Percentiles rank a stretch among this genome's conserved stretches.
Conservation (phyloP, 2,888 invertebrate genomes). For the Tetheella fluctuosa region DNA sequence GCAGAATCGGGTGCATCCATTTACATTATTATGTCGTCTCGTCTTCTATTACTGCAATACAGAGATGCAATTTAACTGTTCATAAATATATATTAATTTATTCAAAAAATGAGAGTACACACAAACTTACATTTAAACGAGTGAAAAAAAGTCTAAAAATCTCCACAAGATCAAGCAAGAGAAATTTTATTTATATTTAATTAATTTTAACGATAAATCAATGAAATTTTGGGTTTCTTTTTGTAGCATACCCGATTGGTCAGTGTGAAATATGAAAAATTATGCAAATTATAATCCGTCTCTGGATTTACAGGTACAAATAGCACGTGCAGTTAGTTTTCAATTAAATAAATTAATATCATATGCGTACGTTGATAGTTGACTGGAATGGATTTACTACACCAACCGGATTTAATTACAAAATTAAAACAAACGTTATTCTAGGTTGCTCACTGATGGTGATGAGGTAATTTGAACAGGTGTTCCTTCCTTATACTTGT, state of each 20-base stretch:
- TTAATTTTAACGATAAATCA: no score
- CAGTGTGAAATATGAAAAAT: no score
- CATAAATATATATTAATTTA: constrained; percentile 10
- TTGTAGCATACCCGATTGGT: no score
- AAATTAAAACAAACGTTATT: background rate
- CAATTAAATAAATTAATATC: constrained; percentile 29
- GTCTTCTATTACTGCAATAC: constrained; percentile 61
- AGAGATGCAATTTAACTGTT: constrained; percentile 41
- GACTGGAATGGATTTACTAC: constrained; percentile 7
- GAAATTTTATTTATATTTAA: no score
- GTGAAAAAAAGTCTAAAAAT: background rate
- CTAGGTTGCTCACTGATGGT: no score
- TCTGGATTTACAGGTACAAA: constrained; percentile 24
- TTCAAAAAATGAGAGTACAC: background rate
- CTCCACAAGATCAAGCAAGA: background rate
- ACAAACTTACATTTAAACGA: no score
- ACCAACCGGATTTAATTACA: background rate
- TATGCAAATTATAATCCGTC: constrained; percentile 22
- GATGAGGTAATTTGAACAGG: no score
- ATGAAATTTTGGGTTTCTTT: no score
- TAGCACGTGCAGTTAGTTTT: constrained; percentile 26
- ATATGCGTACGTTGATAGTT: constrained; percentile 17
- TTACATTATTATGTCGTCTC: constrained; percentile 69
- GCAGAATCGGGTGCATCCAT: constrained; percentile 64
- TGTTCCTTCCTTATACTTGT: no score